Conservation (phyloP, 2,797 vertebrate genomes). For the Mormyrops boulengeri region DNA sequence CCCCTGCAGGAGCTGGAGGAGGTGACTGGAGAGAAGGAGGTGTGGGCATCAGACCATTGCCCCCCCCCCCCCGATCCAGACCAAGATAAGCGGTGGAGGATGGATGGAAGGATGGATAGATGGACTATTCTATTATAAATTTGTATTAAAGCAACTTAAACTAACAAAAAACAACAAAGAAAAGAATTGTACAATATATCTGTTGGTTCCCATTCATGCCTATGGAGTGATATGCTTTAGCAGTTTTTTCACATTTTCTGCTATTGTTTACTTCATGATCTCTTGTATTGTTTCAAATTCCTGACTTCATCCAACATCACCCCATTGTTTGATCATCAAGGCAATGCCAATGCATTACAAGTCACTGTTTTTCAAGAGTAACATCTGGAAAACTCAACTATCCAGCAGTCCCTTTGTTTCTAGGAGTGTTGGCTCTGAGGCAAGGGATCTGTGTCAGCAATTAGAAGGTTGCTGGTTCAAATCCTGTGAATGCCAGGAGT, state of each 20-base stretch:
- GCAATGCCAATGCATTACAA: neutral
- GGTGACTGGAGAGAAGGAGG: neutral
- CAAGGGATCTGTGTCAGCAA: neutral
- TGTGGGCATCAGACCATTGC: neutral
- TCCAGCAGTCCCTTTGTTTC: neutral
- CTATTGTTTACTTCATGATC: neutral
- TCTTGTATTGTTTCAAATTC: neutral
- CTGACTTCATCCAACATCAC: neutral
- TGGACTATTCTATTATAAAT: neutral
- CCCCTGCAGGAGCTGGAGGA: neutral
- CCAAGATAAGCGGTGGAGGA: neutral
- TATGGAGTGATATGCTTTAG: neutral
- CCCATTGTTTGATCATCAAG: neutral
- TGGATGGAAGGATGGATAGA: neutral
- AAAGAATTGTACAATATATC: neutral
- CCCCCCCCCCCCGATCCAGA: neutral
- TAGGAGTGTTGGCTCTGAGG: neutral
- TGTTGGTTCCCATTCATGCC: neutral
- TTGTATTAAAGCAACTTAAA: neutral
- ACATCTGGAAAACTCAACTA: neutral
- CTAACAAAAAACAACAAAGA: neutral
- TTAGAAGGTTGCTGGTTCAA: neutral
- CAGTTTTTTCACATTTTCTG: neutral
- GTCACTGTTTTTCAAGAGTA: neutral
- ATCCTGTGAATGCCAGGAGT: neutral